A percentile compares a stretch with the other conserved stretches of the same genome.
phyloP scores from a whole-genome alignment of 2,113 vertebrate species.

The Benitochromis conjunctus region DNA sequence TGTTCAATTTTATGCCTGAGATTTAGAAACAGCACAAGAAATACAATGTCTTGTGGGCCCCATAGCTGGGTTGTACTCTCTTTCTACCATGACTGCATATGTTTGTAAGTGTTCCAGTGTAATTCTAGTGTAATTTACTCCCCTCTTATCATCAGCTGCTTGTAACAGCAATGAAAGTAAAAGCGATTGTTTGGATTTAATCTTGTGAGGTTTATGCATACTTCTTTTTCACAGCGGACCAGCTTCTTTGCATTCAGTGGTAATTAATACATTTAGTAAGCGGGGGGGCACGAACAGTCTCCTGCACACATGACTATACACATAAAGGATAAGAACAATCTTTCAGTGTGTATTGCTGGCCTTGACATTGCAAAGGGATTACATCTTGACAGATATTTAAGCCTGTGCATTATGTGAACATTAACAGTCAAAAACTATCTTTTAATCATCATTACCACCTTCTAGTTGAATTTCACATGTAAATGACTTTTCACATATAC shows the following conservation, averaged over 20 bases:
- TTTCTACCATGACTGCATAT: background rate
- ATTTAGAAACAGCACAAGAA: background rate
- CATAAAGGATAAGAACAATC: background rate
- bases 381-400: background rate
- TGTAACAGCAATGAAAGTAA: background rate
- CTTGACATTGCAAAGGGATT: background rate
- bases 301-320: background rate
- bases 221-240: background rate
- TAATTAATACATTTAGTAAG: conserved; percentile 1
- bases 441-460: background rate
- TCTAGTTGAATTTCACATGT: background rate
- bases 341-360: background rate
- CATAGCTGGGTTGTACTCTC: background rate
- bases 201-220: background rate
- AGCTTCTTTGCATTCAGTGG: background rate
- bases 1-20: background rate
- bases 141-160: background rate
- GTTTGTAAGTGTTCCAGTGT: background rate
- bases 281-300: background rate
- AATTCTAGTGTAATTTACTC: background rate
- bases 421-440: background rate
- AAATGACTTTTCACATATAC: background rate
- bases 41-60: background rate
- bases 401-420: background rate
- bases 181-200: background rate